These are phyloP conservation scores for Drosophila ustulata DNA, from an alignment of 2,888 invertebrate species.

Conservation along the genomic window DNA sequence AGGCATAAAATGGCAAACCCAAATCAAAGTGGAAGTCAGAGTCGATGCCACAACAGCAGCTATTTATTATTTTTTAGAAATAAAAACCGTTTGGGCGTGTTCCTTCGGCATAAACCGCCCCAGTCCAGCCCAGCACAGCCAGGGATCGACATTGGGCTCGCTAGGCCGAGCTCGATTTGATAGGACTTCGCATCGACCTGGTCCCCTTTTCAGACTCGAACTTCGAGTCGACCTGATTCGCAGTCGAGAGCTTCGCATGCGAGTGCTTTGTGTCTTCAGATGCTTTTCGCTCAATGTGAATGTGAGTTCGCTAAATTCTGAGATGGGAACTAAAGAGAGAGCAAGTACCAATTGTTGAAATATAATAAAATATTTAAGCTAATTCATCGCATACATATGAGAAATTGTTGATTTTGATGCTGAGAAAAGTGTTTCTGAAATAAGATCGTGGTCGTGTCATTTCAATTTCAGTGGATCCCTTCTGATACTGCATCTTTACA, in stretches of 20 bases:
- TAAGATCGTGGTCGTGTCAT: too few species aligned
- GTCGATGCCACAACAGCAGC: slow-evolving; percentile 41
- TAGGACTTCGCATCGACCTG: slow-evolving; percentile 41
- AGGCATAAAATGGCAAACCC: slow-evolving; percentile 48
- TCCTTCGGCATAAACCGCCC: slow-evolving; percentile 42
- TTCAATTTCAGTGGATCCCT: too few species aligned
- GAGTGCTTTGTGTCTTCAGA: too few species aligned
- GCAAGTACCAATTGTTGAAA: too few species aligned
- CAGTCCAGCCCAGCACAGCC: slow-evolving; percentile 24
- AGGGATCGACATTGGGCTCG: slow-evolving; percentile 29
- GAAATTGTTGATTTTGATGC: too few species aligned
- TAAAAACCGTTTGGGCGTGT: slow-evolving; percentile 75
- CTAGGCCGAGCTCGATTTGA: slow-evolving; percentile 49
- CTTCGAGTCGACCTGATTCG: background rate
- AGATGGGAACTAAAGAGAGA: too few species aligned
- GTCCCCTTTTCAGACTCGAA: background rate
- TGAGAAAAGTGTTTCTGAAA: too few species aligned
- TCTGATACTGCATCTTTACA: too few species aligned
- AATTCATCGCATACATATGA: too few species aligned
- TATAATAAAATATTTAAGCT: too few species aligned
- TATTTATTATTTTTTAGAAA: slow-evolving; percentile 72
- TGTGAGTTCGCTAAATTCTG: background rate
- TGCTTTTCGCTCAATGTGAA: background rate
- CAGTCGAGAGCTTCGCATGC: background rate
- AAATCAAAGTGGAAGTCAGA: slow-evolving; percentile 35